Base-by-base conservation (phyloP, 2,113 vertebrate species). In the Rhegmatorhina hoffmannsi region DNA sequence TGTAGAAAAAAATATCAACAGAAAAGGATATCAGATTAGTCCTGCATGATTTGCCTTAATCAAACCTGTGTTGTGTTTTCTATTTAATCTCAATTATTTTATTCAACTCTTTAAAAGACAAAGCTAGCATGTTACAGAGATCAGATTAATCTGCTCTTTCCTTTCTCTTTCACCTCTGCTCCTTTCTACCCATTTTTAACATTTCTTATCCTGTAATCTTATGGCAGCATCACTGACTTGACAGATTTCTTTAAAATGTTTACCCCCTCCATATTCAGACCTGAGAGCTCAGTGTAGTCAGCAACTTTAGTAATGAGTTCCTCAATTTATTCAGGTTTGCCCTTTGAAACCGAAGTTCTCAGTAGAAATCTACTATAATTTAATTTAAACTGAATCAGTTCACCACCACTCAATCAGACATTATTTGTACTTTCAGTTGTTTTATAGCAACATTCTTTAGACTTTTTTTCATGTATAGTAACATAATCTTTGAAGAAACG, bases 211-310 rank as follows among this genome's bases (percentile, higher is more conserved):
- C 28, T 69, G 25, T 79, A 91, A 80, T 80, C 49, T 79, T 79
- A 76, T 14, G 36, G 31, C 26, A 75, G 40, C 84, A 53, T 49
- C 29, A 55, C 44, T 76, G 62, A 56, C 80, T 72, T 87, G 56
- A 93, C 38, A 74, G 59, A 69, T 83, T 90, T 92, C 67, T 87
- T 95, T 85, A 80, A 95, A 91, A 78, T 82, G 47, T 36, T 84
- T 82, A 84, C 6, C n/a, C 16, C 4, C 29, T 90, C 34, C 47
- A 21, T 36, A 83, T 69, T 86, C 59, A 62, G n/a, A 69, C 73
- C 67, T 59, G 50, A 63, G 50, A 82, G 36, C 46, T 94, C 63
- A 63, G 9, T 33, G 36, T 76, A 93, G 64, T 56, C n/a, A 3
- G 62, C 2, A 11, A 77, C 36, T 58, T 92, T 52, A 59, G 10